These are phyloP conservation scores for Puma concolor DNA, from an alignment of 2,113 vertebrate genomes.

Conservation along the genomic window DNA sequence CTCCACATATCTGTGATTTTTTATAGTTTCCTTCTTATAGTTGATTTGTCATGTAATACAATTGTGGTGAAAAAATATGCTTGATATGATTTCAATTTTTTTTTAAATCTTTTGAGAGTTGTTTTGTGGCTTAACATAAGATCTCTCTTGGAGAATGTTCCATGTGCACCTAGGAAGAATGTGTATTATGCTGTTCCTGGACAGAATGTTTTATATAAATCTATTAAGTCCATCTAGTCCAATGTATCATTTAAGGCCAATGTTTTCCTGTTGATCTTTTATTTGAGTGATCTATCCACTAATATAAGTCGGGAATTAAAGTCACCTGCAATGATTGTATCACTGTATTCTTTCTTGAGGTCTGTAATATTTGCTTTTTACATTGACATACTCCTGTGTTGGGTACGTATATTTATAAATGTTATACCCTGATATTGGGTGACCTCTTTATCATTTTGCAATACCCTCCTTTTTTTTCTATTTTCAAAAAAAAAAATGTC, in stretches of 20 bases:
- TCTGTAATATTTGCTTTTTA: background rate
- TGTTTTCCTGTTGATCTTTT: background rate
- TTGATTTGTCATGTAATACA: background rate
- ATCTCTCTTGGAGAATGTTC: background rate
- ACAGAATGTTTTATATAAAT: background rate
- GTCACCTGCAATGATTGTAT: background rate
- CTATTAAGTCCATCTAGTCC: background rate
- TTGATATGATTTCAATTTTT: background rate
- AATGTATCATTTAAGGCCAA: background rate
- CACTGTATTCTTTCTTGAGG: background rate
- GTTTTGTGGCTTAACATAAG: background rate
- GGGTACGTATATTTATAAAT: too few relatives aligned
- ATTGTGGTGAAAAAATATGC: background rate
- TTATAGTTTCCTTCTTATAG: background rate
- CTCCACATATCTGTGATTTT: background rate
- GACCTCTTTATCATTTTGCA: too few relatives aligned
- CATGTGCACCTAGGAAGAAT: background rate
- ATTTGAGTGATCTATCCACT: background rate
- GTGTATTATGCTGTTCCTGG: background rate
- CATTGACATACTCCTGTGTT: background rate
- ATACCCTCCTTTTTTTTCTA: too few relatives aligned
- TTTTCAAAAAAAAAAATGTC: too few relatives aligned
- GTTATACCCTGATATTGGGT: too few relatives aligned
- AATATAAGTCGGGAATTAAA: background rate
- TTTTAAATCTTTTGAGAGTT: background rate